phyloP scores from a whole-genome alignment of 2,888 invertebrate genomes.

The Notocelia uddmanniana region DNA sequence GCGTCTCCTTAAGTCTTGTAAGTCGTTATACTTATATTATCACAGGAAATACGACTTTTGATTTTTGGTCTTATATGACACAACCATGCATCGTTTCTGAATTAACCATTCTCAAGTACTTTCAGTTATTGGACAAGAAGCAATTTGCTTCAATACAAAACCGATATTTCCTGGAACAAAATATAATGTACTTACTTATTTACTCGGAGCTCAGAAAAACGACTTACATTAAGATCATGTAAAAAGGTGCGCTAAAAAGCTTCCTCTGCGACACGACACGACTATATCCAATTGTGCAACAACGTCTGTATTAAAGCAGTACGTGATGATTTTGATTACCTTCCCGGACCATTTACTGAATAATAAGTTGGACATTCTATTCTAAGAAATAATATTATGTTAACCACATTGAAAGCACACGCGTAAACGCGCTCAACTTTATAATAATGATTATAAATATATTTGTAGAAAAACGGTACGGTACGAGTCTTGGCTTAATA shows the following conservation, averaged over 20 bases:
- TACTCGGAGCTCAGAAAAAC: constrained; percentile 18
- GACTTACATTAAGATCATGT: background rate
- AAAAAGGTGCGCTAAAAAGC: constrained; percentile 21
- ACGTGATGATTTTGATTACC: constrained; percentile 15
- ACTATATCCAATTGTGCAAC: background rate
- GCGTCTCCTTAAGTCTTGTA: too few species aligned
- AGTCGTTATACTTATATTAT: too few species aligned
- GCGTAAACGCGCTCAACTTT: too few species aligned
- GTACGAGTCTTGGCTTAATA: too few species aligned
- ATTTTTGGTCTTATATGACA: too few species aligned
- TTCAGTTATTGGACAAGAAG: background rate
- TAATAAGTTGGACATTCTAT: background rate
- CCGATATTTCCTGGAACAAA: constrained; percentile 2
- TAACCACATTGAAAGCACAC: too few species aligned
- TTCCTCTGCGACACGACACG: background rate
- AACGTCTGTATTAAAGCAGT: background rate
- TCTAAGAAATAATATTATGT: too few species aligned
- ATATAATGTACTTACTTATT: constrained; percentile 3
- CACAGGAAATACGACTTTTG: too few species aligned
- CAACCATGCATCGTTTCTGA: too few species aligned
- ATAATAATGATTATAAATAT: too few species aligned
- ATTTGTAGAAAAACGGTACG: too few species aligned
- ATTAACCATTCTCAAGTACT: too few species aligned
- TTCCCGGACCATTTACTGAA: background rate
- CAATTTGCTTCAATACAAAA: background rate